Evolutionary conservation across 2,113 vertebrate genomes (phyloP).

Genomic region (Chaenocephalus aceratus): DNA sequence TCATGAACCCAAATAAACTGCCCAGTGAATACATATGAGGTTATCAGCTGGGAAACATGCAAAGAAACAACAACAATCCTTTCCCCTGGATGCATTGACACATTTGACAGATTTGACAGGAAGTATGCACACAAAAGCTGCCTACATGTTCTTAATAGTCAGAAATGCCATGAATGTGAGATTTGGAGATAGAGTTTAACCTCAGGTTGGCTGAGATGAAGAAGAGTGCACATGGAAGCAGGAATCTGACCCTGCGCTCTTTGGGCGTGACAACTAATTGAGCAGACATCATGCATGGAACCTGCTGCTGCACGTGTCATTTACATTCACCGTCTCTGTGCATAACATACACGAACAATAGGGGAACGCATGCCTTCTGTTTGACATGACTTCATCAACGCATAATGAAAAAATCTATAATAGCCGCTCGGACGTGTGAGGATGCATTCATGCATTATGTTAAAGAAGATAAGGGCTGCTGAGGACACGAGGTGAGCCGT

Average conservation of each 20-base stretch:
- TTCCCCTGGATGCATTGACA: background rate
- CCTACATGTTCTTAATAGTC: conserved; percentile 6
- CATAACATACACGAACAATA: conserved; percentile 22
- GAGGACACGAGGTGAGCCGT: background rate
- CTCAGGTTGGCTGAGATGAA: background rate
- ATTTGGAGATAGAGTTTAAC: background rate
- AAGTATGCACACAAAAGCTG: background rate
- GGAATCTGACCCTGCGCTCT: conserved; percentile 18
- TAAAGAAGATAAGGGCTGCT: conserved; percentile 12
- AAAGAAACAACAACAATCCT: background rate
- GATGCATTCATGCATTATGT: conserved; percentile 50
- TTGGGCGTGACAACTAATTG: conserved; percentile 35
- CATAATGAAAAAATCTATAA: conserved; percentile 56
- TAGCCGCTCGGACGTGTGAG: conserved; percentile 19
- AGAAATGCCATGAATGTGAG: background rate
- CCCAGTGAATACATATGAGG: conserved; percentile 21
- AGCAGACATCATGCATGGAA: conserved; percentile 17
- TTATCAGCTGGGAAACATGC: background rate
- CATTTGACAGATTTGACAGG: conserved; percentile 1
- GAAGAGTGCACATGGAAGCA: background rate
- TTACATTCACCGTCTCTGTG: conserved; percentile 53
- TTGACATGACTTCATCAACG: conserved; percentile 28
- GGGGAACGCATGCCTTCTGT: background rate
- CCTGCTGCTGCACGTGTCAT: conserved; percentile 23
- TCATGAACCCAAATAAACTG: background rate